A percentile compares a stretch with the other conserved stretches of the same genome.
phyloP scores from a whole-genome alignment of 2,113 vertebrate genomes.

The Zapus hudsonius region DNA sequence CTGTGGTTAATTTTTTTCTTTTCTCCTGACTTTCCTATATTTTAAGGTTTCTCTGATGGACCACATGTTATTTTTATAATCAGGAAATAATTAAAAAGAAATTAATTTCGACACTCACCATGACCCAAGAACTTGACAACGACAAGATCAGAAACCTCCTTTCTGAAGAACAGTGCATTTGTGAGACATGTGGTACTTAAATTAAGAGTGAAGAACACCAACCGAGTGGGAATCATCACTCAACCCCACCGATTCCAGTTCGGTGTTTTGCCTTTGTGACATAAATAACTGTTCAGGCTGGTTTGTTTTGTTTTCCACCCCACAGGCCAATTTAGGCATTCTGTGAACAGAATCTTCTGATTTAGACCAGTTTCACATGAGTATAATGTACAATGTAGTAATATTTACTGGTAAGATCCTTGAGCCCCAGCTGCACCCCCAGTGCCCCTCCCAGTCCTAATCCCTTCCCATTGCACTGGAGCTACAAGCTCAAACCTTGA shows the following conservation, averaged over 20 bases:
- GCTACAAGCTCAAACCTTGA: not conserved
- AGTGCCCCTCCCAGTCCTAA: fast-evolving
- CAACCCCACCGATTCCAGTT: not conserved
- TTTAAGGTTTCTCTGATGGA: not conserved
- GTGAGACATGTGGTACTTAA: not conserved
- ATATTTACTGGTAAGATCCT: not conserved
- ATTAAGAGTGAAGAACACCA: not conserved
- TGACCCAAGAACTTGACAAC: not conserved
- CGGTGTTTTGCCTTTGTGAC: conserved; percentile 6
- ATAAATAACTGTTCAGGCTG: conserved; percentile 42
- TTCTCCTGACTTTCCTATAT: not conserved
- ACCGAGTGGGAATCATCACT: conserved; percentile 40
- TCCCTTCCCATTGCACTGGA: not conserved
- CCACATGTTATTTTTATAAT: not conserved
- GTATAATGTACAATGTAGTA: not conserved
- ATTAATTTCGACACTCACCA: not conserved
- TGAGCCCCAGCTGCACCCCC: not conserved
- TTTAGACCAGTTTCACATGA: not conserved
- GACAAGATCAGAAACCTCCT: not conserved
- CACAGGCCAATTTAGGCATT: not conserved
- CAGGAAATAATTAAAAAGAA: no score
- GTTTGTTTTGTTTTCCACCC: not conserved
- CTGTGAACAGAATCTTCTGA: conserved; percentile 25
- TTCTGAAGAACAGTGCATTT: not conserved
- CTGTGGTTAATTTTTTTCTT: not conserved